Evolutionary conservation across 1,140 invertebrate genomes (phyloP), one percentile per base, ranked within the genome.

Genomic region (Habropoda laboriosa): DNA sequence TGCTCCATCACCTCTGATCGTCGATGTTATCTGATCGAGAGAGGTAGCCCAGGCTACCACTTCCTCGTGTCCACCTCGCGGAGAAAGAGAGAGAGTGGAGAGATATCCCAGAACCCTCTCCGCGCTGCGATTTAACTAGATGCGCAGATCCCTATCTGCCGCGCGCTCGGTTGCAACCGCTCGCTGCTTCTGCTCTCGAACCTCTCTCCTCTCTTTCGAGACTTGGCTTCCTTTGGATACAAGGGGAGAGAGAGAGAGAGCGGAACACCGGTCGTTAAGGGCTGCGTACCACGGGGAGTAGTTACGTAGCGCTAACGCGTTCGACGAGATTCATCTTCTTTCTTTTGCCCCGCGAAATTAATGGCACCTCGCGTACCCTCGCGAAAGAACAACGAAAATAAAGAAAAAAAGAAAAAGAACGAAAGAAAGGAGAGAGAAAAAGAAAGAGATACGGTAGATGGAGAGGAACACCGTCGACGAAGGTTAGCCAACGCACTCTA

Each of bases 71-170:
- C 49, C 60, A n/a, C n/a, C 24, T 30, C 45, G 57, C 68, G 53
- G 16, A 18, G 27, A 32, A 18, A 21, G 24, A 38, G 47, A 38
- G 47, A 6, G 61, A 42, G 13, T 27, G 13, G 32, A 53, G 49
- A 10, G 8, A n/a, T 18, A 12, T 40, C 30, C n/a, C 40, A 8
- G 35, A 40, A 21, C 61, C 21, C 40, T 49, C 27, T 53, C 13
- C 73, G 40, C 47, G 21, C 57, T 42, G 68, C 79, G 73, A 85
- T 85, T 86, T 82, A 82, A 83, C 80, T 81, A 86, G 76, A 79
- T 80, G 85, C 80, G 58, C 32, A 74, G 80, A 86, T 86, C 27
- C 67, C 68, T 82, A 85, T 85, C 82, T 84, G 42, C 55, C 24
- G 42, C 24, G 66, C 57, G 42, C 24, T 58, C 57, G 64, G 63